Conservation (phyloP, 2,113 vertebrate genomes). For the Neogobius melanostomus region DNA sequence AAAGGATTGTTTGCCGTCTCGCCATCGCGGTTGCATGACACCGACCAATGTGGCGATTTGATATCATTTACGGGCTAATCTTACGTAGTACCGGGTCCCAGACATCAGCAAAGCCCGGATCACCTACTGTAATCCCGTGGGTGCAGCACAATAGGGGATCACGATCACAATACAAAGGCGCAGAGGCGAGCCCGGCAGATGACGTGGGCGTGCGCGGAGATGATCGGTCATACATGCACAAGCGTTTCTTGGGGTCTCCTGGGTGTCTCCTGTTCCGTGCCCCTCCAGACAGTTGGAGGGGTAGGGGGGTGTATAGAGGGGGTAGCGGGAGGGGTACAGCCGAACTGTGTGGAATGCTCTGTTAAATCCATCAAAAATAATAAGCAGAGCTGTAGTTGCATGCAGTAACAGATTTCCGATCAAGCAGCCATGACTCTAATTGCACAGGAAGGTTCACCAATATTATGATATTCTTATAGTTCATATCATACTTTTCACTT, state of each 20-base stretch:
- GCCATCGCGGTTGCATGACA: conserved; percentile 43
- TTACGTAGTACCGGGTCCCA: conserved; percentile 23
- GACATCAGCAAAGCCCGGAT: conserved; percentile 64
- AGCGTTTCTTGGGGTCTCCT: conserved; percentile 54
- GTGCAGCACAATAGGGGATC: conserved; percentile 45
- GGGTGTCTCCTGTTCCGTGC: conserved; percentile 52
- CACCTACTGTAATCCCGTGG: conserved; percentile 61
- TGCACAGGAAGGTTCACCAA: background rate
- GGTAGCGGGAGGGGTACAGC: conserved; percentile 9
- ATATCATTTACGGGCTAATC: conserved; percentile 49
- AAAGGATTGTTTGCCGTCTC: conserved; percentile 33
- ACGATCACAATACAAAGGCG: conserved; percentile 59
- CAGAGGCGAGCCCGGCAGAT: conserved; percentile 32
- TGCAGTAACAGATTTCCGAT: background rate
- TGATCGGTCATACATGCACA: conserved; percentile 57
- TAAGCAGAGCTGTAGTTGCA: conserved; percentile 35
- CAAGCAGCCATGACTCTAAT: background rate
- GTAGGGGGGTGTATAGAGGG: conserved; percentile 15
- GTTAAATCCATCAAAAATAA: conserved; percentile 46
- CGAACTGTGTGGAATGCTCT: conserved; percentile 54
- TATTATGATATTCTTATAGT: too few species aligned
- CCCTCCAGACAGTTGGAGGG: conserved; percentile 30
- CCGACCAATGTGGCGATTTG: conserved; percentile 33
- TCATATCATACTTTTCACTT: too few species aligned
- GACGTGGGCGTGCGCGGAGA: conserved; percentile 18